A percentile compares a stretch with the other conserved stretches of the same genome.
Conservation (phyloP, 2,113 vertebrate genomes). For the Eupsittula cactorum region DNA sequence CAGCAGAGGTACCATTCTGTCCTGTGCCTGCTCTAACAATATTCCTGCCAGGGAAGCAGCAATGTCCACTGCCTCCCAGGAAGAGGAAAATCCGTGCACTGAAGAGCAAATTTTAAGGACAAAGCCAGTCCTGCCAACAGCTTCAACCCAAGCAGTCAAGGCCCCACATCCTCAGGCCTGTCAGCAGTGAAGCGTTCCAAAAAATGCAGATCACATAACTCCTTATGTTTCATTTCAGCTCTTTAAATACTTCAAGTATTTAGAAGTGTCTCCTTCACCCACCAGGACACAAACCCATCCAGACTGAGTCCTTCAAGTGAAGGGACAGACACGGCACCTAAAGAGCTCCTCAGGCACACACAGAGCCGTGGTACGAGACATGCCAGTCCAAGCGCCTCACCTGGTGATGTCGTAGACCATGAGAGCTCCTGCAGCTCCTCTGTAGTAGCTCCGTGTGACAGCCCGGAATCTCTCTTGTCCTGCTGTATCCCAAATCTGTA, state of each 20-base stretch:
- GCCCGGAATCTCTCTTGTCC: slow-evolving; percentile 97
- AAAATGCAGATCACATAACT: not conserved
- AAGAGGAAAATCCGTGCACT: rapidly evolving
- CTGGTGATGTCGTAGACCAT: slow-evolving; percentile 99
- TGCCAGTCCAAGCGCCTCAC: slow-evolving; percentile 71
- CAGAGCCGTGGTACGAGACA: not conserved
- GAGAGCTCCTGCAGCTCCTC: slow-evolving; percentile 94
- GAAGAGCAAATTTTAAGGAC: not conserved
- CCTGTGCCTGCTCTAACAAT: not conserved
- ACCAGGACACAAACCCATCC: not conserved
- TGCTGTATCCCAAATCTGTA: slow-evolving; percentile 99
- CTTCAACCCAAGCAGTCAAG: not conserved
- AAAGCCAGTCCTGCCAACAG: not conserved
- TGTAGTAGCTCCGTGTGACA: slow-evolving; percentile 97
- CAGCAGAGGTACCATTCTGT: not conserved
- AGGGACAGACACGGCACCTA: not conserved
- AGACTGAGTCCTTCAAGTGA: not conserved
- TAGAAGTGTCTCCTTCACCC: not conserved
- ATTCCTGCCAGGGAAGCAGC: not conserved
- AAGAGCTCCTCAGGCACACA: rapidly evolving
- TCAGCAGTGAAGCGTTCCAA: not conserved
- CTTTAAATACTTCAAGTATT: not conserved
- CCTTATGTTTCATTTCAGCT: not conserved
- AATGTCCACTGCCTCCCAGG: not conserved
- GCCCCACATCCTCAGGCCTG: not conserved